A percentile compares a stretch with the other conserved stretches of the same genome.
Conservation (phyloP, 1,140 invertebrate genomes). For the Stenopsyche tienmushanensis region DNA sequence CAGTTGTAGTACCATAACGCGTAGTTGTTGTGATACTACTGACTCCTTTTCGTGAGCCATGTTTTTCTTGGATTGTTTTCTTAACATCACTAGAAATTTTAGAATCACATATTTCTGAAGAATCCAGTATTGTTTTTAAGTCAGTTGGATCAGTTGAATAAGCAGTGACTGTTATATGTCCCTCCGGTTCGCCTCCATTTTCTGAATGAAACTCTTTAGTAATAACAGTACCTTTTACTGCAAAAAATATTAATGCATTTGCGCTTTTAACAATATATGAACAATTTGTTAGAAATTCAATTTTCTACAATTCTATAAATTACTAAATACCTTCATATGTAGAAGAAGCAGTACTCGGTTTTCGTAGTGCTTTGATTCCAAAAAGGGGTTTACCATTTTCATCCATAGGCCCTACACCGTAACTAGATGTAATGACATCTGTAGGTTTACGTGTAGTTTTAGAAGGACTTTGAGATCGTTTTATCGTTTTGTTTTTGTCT, state of each 20-base stretch:
- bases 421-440: slow-evolving; percentile 75
- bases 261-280: too few species aligned
- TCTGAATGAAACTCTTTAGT: slow-evolving; percentile 65
- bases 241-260: too few species aligned
- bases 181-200: slow-evolving; percentile 65
- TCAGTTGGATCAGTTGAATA: slow-evolving; percentile 65
- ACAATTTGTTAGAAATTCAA: too few species aligned
- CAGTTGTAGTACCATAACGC: slow-evolving; percentile 26
- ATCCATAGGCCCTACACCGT: slow-evolving; percentile 78
- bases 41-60: slow-evolving; percentile 29
- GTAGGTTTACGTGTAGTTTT: slow-evolving; percentile 49
- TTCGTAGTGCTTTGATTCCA: slow-evolving; percentile 70
- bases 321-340: slow-evolving; percentile 56
- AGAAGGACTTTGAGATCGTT: slow-evolving; percentile 49
- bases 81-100: slow-evolving; percentile 41
- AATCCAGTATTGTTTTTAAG: slow-evolving; percentile 49
- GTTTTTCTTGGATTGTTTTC: slow-evolving; percentile 9
- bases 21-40: slow-evolving; percentile 42
- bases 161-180: slow-evolving; percentile 64
- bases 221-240: slow-evolving; percentile 67
- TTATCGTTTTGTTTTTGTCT: slow-evolving; percentile 44
- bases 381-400: slow-evolving; percentile 75
- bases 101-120: slow-evolving; percentile 15
- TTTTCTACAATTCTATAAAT: too few species aligned
- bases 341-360: slow-evolving; percentile 59